Percentiles rank a stretch among this genome's conserved stretches.
Evolutionary conservation across 1,140 invertebrate genomes (phyloP).

Genomic region (Hyles vespertilio): DNA sequence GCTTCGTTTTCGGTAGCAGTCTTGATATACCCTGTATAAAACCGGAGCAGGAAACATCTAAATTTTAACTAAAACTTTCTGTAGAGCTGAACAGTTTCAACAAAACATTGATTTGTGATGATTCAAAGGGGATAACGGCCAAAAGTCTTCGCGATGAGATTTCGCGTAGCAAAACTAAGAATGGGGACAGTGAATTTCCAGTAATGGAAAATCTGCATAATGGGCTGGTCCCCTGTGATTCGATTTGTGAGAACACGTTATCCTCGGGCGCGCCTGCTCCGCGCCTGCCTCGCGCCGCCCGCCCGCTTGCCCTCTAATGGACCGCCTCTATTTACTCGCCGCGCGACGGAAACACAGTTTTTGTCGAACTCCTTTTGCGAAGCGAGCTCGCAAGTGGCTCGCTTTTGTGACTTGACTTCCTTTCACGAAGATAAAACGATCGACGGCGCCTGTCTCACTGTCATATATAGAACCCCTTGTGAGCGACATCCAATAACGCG

Average conservation of each 20-base stretch:
- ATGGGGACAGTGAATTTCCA: constrained; percentile 40
- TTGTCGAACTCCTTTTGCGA: constrained; percentile 38
- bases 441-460: constrained; percentile 23
- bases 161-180: constrained; percentile 13
- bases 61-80: too few species aligned
- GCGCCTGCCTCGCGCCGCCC: not conserved
- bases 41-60: too few species aligned
- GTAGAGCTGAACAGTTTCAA: too few species aligned
- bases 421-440: constrained; percentile 34
- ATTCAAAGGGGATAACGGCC: not conserved
- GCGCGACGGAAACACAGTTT: constrained; percentile 32
- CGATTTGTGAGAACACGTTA: constrained; percentile 58
- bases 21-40: too few species aligned
- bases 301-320: constrained; percentile 38
- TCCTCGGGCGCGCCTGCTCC: constrained; percentile 19
- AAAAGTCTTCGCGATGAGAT: constrained; percentile 13
- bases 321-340: constrained; percentile 44
- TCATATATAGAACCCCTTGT: constrained; percentile 43
- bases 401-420: constrained; percentile 38
- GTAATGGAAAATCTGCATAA: constrained; percentile 71
- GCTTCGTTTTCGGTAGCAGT: too few species aligned
- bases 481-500: constrained; percentile 54
- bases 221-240: constrained; percentile 53
- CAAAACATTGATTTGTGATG: too few species aligned
- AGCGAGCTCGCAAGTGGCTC: constrained; percentile 28